Evolutionary conservation across 2,888 invertebrate species (phyloP).

Genomic region (Mayetiola destructor): DNA sequence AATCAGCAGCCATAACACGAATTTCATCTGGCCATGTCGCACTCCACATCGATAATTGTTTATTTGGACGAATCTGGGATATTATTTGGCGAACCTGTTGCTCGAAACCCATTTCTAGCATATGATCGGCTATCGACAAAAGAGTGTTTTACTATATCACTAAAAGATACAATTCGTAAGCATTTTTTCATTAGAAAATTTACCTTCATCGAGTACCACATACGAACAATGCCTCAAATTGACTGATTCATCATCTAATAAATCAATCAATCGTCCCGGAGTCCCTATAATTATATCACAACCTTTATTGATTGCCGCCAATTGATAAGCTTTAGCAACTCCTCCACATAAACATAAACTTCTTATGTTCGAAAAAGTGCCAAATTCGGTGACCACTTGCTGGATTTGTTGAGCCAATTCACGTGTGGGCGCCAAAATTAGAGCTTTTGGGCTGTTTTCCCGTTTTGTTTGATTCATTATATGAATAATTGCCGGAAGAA

Average conservation of each 20-base stretch:
- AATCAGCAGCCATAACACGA: slow-evolving; percentile 78
- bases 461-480: slow-evolving; percentile 64
- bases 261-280: slow-evolving; percentile 76
- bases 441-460: slow-evolving; percentile 70
- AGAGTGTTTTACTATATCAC: too few relatives aligned
- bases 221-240: slow-evolving; percentile 67
- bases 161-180: background rate
- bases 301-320: slow-evolving; percentile 56
- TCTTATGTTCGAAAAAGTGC: slow-evolving; percentile 56
- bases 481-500: slow-evolving; percentile 72
- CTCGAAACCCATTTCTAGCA: slow-evolving; percentile 97
- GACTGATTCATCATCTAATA: slow-evolving; percentile 59
- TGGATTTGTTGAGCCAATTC: slow-evolving; percentile 70
- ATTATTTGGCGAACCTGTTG: slow-evolving; percentile 90
- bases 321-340: slow-evolving; percentile 65
- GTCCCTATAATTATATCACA: slow-evolving; percentile 82
- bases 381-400: slow-evolving; percentile 69
- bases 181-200: too few relatives aligned
- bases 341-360: slow-evolving; percentile 84
- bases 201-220: slow-evolving; percentile 76
- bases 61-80: slow-evolving; percentile 81
- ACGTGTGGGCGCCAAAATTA: slow-evolving; percentile 65
- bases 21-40: slow-evolving; percentile 99
- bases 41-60: slow-evolving; percentile 98
- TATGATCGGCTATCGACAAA: slow-evolving; percentile 81